Conservation (phyloP, 2,888 invertebrate species). For the Agriopis marginaria region DNA sequence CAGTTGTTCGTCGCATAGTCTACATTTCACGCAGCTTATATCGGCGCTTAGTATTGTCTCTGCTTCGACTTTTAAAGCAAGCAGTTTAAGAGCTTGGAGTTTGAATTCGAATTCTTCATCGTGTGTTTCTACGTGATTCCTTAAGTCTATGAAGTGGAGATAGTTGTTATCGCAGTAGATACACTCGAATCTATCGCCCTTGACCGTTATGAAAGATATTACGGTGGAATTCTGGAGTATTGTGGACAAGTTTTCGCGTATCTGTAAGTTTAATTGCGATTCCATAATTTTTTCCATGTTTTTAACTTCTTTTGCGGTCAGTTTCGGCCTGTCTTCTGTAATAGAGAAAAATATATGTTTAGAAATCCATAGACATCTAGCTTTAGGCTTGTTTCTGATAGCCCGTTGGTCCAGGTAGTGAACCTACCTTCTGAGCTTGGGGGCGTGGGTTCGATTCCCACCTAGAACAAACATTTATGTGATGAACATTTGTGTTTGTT, state of each 20-base stretch:
- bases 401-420: no score
- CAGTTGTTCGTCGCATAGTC: background rate
- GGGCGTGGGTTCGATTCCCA: no score
- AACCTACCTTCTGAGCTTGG: no score
- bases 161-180: background rate
- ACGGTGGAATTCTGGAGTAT: constrained; percentile 1
- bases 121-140: background rate
- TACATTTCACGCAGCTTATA: background rate
- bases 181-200: background rate
- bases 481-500: no score
- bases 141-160: background rate
- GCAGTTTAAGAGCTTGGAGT: background rate
- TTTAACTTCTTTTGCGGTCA: background rate
- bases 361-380: background rate
- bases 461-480: no score
- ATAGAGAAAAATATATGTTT: background rate
- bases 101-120: background rate
- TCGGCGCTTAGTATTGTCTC: background rate
- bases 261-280: background rate
- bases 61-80: background rate
- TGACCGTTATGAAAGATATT: background rate
- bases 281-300: background rate
- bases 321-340: background rate
- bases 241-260: background rate
- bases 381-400: no score